A percentile compares a stretch with the other conserved stretches of the same genome.
Evolutionary conservation across 2,797 vertebrate species (phyloP).

Genomic region (Epinephelus awoara): DNA sequence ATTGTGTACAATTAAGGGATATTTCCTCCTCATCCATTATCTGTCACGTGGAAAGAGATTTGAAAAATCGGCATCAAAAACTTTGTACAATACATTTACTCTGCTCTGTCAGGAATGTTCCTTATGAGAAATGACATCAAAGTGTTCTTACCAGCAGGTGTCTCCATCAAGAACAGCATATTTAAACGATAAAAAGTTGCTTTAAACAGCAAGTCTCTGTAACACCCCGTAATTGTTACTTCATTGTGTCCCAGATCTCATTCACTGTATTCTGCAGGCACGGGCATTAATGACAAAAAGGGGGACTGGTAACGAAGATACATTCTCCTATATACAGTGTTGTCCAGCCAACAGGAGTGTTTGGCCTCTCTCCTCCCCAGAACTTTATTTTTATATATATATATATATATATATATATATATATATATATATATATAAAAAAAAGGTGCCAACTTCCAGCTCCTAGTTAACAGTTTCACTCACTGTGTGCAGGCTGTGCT

Average conservation of each 20-base stretch:
- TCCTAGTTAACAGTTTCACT: conserved; percentile 84
- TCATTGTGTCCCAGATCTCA: conserved; percentile 31
- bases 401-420: neutral
- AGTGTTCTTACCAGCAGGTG: conserved; percentile 16
- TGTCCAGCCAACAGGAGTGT: conserved; percentile 45
- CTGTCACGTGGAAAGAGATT: conserved; percentile 16
- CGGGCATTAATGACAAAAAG: conserved; percentile 27
- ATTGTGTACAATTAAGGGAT: conserved; percentile 61
- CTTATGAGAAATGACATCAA: conserved; percentile 17
- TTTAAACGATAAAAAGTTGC: conserved; percentile 57
- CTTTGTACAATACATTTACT: conserved; percentile 35
- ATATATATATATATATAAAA: neutral
- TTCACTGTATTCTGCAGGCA: conserved; percentile 37
- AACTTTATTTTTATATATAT: neutral
- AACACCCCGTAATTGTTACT: conserved; percentile 15
- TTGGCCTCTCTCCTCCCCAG: conserved; percentile 4
- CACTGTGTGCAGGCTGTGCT: conserved; percentile 79
- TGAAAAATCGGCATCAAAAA: conserved; percentile 36
- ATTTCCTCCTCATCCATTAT: conserved; percentile 21
- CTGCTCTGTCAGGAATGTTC: conserved; percentile 47
- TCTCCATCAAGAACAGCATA: conserved; percentile 24
- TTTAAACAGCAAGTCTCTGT: conserved; percentile 52
- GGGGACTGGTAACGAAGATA: conserved; percentile 45
- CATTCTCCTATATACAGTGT: conserved; percentile 71
- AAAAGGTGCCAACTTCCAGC: conserved; percentile 5